A percentile compares a stretch with the other conserved stretches of the same genome.
Conservation (phyloP, 2,113 vertebrate species). For the Colius striatus region DNA sequence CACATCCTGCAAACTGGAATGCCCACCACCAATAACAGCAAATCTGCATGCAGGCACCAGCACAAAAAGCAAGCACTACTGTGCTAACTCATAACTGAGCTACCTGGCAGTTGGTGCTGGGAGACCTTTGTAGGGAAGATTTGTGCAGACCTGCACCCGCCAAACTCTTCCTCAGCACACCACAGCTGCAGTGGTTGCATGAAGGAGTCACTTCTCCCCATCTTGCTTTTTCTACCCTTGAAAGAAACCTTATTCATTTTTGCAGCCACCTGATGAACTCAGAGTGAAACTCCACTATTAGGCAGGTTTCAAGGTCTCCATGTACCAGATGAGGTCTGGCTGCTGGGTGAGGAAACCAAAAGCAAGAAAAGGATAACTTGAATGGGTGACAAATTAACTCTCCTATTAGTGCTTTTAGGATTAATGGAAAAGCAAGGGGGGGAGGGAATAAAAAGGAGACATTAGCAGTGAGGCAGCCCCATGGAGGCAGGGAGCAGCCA, state of each 20-base stretch:
- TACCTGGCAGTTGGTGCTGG: not conserved
- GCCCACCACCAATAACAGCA: accelerated
- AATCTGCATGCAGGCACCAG: not conserved
- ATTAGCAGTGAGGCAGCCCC: not conserved
- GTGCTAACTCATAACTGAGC: not conserved
- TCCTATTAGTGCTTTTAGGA: not conserved
- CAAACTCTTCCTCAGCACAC: accelerated
- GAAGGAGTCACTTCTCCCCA: not conserved
- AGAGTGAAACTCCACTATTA: not conserved
- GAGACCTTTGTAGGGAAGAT: not conserved
- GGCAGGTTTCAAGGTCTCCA: constrained; percentile 33
- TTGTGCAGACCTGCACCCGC: not conserved
- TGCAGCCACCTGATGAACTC: not conserved
- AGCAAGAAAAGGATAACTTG: not conserved
- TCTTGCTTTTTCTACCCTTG: not conserved
- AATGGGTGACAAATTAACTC: no score
- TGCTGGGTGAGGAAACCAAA: not conserved
- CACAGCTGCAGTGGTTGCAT: accelerated
- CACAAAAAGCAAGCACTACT: not conserved
- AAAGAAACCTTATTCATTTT: constrained; percentile 5
- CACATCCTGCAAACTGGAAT: not conserved
- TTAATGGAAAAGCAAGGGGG: not conserved
- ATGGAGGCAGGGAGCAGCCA: not conserved
- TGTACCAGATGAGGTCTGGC: not conserved
- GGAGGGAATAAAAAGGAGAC: not conserved